phyloP scores from a whole-genome alignment of 2,113 vertebrate species.

The Theristicus caerulescens region DNA sequence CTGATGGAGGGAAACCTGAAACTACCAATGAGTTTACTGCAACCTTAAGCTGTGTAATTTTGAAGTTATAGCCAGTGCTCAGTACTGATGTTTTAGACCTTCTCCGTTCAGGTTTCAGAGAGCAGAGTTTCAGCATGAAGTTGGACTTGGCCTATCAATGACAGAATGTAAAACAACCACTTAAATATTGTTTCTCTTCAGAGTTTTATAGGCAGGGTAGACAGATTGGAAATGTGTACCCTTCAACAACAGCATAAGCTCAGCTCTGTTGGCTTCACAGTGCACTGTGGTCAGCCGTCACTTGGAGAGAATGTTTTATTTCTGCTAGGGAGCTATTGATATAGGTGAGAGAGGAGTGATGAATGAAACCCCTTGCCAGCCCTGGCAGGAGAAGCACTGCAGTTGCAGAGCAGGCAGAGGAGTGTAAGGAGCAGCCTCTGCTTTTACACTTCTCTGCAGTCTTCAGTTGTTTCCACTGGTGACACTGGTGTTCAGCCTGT shows the following conservation, averaged over 20 bases:
- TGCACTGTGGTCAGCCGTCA: neutral
- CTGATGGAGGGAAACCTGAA: neutral
- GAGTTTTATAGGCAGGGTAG: neutral
- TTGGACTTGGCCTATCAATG: neutral
- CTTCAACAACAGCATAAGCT: neutral
- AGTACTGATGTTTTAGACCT: neutral
- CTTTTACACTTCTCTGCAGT: neutral
- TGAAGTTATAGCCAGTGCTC: neutral
- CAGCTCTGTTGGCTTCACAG: neutral
- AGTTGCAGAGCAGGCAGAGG: neutral
- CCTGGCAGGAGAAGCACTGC: neutral
- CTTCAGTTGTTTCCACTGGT: neutral
- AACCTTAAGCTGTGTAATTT: neutral
- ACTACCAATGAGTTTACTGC: neutral
- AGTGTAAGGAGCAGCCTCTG: neutral
- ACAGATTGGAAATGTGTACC: neutral
- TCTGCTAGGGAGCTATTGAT: neutral
- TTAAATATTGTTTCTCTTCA: neutral
- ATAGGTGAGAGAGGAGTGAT: neutral
- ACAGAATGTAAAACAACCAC: neutral
- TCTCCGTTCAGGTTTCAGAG: neutral
- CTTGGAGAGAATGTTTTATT: neutral
- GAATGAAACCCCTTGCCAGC: neutral
- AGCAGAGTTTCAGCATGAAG: neutral
- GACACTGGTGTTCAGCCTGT: neutral